Percentiles rank a stretch among this genome's conserved stretches.
These are phyloP conservation scores for Bolborhynchus lineola DNA, from an alignment of 2,113 vertebrate genomes.

Conservation along the genomic window DNA sequence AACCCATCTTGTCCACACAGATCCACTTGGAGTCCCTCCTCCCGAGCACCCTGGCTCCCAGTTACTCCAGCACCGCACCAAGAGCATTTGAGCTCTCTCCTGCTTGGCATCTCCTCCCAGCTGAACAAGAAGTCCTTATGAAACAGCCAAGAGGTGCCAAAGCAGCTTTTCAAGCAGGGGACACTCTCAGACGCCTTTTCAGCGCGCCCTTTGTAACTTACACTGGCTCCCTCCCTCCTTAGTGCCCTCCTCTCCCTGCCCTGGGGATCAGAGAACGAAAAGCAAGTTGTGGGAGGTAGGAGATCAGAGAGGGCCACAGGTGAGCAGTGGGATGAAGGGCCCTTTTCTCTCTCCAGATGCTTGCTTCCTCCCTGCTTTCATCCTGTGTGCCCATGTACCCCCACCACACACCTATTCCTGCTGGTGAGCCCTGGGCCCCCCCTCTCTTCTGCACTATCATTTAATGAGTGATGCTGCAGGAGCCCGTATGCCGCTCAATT, in stretches of 20 bases:
- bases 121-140: background rate
- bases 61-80: fast-evolving
- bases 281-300: slow-evolving; percentile 21
- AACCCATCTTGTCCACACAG: background rate
- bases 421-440: background rate
- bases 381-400: background rate
- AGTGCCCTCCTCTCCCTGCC: background rate
- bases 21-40: background rate
- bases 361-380: slow-evolving; percentile 29
- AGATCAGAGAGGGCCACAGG: slow-evolving; percentile 38
- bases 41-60: background rate
- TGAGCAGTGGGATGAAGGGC: slow-evolving; percentile 39
- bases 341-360: slow-evolving; percentile 26
- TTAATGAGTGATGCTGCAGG: background rate
- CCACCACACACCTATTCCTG: background rate
- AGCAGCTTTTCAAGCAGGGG: slow-evolving; percentile 4
- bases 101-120: background rate
- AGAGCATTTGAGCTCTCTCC: background rate
- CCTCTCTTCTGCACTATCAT: background rate
- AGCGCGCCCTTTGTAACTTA: background rate
- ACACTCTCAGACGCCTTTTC: background rate
- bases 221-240: background rate
- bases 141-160: slow-evolving; percentile 28
- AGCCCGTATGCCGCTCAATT: fast-evolving
- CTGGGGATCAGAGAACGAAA: background rate